Evolutionary conservation across 2,113 vertebrate genomes (phyloP), one percentile per base, ranked within the genome.

Genomic region (Mionectes macconnelli): DNA sequence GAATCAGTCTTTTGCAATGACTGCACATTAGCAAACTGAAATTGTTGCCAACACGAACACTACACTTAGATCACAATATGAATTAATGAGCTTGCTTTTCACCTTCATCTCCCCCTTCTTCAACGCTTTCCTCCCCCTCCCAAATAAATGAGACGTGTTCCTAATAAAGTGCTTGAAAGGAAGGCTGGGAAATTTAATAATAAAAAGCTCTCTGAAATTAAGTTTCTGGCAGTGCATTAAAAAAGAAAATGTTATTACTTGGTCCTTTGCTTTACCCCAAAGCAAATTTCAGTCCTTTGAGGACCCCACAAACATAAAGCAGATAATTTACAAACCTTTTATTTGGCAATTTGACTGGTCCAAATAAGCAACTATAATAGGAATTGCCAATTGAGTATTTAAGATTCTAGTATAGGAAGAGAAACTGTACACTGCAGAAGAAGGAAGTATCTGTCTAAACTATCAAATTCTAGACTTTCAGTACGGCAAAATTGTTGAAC

Each of bases 221-320:
- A 92, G 92, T 96, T 95, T 88, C 86, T 83, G 83, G 67, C 62
- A 95, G 60, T 66, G 60, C 39, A 96, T 96, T 89, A 81, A 86
- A 93, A 78, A 78, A 84, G 57, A 72, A 93, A 97, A 92, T 49
- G 72, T 73, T 92, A 94, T 94, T 95, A 77, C 80, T 96, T 94
- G 45, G 74, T 84, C 81, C 70, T 82, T 95, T 84, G 68, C 87
- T 97, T 97, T 96, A 89, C 76, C 91, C 86, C 84, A 93, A 44
- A 91, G 91, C 64, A 95, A 93, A 96, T 94, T 96, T 93, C 74
- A 97, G 66, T 91, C 94, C 85, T 96, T 95, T 96, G 93, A 97
- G 77, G 75, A 89, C 56, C 25, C 16, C 81, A 74, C 40, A 89
- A 93, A 91, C 68, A 96, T 72, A 91, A 95, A 96, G 90, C 68